These are phyloP conservation scores for Drosophila tani DNA, from an alignment of 1,140 invertebrate genomes.

Conservation along the genomic window DNA sequence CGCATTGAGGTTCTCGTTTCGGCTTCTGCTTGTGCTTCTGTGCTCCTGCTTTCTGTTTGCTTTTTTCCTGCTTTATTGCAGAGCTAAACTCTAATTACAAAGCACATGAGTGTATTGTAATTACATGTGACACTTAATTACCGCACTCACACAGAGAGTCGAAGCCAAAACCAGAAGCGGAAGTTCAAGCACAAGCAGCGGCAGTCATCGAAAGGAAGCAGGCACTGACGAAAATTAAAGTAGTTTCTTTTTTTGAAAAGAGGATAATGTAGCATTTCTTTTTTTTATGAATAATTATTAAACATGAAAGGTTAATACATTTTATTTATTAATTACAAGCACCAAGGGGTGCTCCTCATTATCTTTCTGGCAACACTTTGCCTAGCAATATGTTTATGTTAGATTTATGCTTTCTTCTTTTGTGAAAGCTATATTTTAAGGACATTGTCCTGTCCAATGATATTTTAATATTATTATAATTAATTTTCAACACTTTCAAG, in stretches of 20 bases:
- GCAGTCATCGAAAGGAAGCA: constrained; percentile 8
- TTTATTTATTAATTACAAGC: no score
- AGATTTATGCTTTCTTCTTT: no score
- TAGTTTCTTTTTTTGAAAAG: no score
- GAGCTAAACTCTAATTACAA: constrained; percentile 80
- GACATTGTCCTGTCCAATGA: background rate
- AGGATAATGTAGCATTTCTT: no score
- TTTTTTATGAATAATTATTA: no score
- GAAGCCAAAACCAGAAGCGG: constrained; percentile 35
- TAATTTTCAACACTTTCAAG: no score
- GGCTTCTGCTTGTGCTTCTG: constrained; percentile 3
- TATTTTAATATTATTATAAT: no score
- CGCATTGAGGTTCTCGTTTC: constrained; percentile 27
- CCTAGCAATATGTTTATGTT: background rate
- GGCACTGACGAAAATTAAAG: constrained; percentile 20
- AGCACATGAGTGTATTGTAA: constrained; percentile 83
- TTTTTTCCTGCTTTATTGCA: constrained; percentile 46
- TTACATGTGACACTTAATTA: constrained; percentile 83
- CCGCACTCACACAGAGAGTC: constrained; percentile 65
- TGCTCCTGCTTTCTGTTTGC: constrained; percentile 5
- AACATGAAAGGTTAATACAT: no score
- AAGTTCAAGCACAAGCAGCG: constrained; percentile 24
- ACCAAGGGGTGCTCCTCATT: no score
- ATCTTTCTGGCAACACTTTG: no score
- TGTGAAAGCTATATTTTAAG: background rate